These are phyloP conservation scores for Nyctibius grandis DNA, from an alignment of 2,797 vertebrate genomes.

Conservation along the genomic window DNA sequence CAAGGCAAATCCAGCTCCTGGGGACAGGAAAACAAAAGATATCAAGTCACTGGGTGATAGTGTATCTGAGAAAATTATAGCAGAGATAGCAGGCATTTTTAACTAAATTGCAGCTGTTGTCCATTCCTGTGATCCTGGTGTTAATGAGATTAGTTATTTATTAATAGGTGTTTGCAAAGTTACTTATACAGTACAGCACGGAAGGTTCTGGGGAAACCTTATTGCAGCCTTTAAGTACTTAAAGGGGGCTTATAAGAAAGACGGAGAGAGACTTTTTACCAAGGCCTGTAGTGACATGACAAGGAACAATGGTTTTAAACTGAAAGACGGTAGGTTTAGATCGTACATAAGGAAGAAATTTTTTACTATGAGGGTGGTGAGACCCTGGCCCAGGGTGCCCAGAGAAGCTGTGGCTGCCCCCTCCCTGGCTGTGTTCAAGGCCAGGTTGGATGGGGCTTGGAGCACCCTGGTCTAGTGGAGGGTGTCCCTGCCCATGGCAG, in stretches of 20 bases:
- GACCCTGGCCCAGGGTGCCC: too few species aligned
- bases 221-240: background rate
- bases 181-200: background rate
- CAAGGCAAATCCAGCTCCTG: slow-evolving; percentile 1
- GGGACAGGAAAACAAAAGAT: slow-evolving; percentile 22
- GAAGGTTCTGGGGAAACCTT: background rate
- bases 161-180: background rate
- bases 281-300: background rate
- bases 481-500: background rate
- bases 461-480: too few species aligned
- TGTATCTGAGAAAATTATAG: background rate
- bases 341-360: background rate
- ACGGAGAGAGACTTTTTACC: background rate
- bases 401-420: too few species aligned
- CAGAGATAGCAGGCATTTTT: background rate
- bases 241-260: background rate
- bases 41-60: background rate
- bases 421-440: too few species aligned
- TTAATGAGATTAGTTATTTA: slow-evolving; percentile 8
- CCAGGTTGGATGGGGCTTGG: too few species aligned
- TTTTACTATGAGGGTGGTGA: fast-evolving
- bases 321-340: background rate
- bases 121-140: background rate
- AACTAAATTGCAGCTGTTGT: slow-evolving; percentile 11
- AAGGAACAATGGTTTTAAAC: background rate